phyloP scores from a whole-genome alignment of 2,797 vertebrate species.

The Strix occidentalis region DNA sequence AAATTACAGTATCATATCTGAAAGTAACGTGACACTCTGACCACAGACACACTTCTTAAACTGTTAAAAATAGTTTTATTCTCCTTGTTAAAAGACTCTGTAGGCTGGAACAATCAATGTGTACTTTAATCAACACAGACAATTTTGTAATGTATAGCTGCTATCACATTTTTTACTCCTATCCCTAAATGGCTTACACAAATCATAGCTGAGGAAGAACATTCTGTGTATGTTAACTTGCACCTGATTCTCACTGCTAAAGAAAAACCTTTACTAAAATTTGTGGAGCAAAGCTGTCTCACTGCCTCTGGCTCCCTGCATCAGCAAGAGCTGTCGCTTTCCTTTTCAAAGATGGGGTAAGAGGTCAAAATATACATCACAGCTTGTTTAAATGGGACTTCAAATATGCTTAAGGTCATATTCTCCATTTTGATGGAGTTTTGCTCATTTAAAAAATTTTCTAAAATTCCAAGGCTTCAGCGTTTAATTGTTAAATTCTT shows the following conservation, averaged over 20 bases:
- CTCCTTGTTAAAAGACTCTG: not conserved
- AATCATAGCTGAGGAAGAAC: not conserved
- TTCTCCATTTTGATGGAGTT: not conserved
- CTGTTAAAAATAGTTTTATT: slow-evolving; percentile 1
- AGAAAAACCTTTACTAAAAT: slow-evolving; percentile 32
- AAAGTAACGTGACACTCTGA: not conserved
- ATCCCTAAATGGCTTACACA: not conserved
- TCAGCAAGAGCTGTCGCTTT: not conserved
- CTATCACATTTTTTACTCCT: not conserved
- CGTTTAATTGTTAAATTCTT: not conserved
- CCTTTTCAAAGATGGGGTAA: not conserved
- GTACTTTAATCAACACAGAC: not conserved
- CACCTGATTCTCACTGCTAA: slow-evolving; percentile 3
- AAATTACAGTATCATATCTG: not conserved
- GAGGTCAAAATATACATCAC: not conserved
- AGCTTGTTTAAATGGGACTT: not conserved
- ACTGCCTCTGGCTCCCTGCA: not conserved
- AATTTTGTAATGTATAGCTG: not conserved
- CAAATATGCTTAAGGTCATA: not conserved
- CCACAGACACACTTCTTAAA: not conserved
- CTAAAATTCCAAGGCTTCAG: not conserved
- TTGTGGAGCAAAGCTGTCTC: not conserved
- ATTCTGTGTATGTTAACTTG: not conserved
- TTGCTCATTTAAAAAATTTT: not conserved
- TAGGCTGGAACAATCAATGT: not conserved